A percentile compares a stretch with the other conserved stretches of the same genome.
These are phyloP conservation scores for Clangula hyemalis DNA, from an alignment of 2,797 vertebrate species.

Conservation along the genomic window DNA sequence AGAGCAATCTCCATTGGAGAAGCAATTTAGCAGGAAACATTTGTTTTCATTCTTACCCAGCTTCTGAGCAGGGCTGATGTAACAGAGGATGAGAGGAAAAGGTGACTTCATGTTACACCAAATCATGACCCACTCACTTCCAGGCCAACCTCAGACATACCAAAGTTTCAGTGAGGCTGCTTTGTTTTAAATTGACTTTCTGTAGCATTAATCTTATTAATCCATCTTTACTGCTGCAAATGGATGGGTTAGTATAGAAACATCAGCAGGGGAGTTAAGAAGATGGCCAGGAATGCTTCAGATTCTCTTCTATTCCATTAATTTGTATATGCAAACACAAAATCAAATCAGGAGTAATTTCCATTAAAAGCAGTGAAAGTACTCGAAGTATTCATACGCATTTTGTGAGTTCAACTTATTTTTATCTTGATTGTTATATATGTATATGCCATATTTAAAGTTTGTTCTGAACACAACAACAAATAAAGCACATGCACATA, in stretches of 20 bases:
- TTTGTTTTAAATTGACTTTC: conserved; percentile 22
- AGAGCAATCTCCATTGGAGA: background rate
- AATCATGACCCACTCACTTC: background rate
- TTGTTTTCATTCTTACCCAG: background rate
- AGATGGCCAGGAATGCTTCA: background rate
- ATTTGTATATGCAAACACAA: conserved; percentile 28
- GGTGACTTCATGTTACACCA: background rate
- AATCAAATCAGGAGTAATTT: background rate
- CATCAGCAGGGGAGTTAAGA: conserved; percentile 7
- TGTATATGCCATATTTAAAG: background rate
- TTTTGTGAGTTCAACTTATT: background rate
- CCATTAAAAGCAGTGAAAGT: background rate
- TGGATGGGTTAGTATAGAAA: background rate
- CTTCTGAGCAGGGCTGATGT: background rate
- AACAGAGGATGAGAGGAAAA: background rate
- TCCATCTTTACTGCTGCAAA: conserved; percentile 4
- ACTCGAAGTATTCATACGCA: background rate
- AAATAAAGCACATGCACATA: background rate
- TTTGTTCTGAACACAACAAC: background rate
- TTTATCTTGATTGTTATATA: background rate
- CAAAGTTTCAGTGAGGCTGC: background rate
- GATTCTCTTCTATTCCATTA: background rate
- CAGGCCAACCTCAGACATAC: background rate
- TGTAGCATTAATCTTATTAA: conserved; percentile 8
- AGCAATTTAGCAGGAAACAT: background rate